A percentile compares a stretch with the other conserved stretches of the same genome.
Conservation (phyloP, 2,797 vertebrate species). For the Apodemus agrarius region DNA sequence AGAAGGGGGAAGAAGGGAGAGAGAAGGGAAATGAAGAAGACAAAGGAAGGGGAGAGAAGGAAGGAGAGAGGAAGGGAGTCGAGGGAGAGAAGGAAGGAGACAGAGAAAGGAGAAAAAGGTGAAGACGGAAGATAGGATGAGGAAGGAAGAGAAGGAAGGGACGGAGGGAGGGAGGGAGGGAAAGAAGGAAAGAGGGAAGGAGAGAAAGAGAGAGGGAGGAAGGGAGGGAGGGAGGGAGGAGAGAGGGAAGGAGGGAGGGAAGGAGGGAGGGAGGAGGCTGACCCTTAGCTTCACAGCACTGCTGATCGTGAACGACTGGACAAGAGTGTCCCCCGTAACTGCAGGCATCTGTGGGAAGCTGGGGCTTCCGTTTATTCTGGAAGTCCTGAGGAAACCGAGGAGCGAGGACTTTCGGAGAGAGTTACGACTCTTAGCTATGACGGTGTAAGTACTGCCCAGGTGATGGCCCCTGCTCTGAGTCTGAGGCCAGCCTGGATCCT, state of each 20-base stretch:
- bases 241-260: fast-evolving
- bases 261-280: neutral
- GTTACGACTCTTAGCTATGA: neutral
- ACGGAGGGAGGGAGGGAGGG: too few species aligned
- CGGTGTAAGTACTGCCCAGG: neutral
- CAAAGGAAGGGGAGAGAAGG: neutral
- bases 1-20: too few species aligned
- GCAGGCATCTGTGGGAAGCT: neutral
- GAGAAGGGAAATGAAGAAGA: neutral
- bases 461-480: neutral
- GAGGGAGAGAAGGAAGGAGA: neutral
- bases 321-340: neutral
- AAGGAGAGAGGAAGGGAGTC: neutral
- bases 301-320: neutral
- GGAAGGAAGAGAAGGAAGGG: too few species aligned
- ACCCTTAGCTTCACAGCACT: neutral
- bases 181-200: neutral
- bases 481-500: neutral
- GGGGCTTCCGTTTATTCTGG: neutral
- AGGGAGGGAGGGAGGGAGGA: fast-evolving
- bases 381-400: neutral
- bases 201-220: fast-evolving
- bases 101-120: too few species aligned
- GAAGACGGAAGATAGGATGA: too few species aligned
- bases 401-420: neutral